Percentiles rank a stretch among this genome's conserved stretches.
Conservation (phyloP, 2,113 vertebrate genomes). For the Mesitornis unicolor region DNA sequence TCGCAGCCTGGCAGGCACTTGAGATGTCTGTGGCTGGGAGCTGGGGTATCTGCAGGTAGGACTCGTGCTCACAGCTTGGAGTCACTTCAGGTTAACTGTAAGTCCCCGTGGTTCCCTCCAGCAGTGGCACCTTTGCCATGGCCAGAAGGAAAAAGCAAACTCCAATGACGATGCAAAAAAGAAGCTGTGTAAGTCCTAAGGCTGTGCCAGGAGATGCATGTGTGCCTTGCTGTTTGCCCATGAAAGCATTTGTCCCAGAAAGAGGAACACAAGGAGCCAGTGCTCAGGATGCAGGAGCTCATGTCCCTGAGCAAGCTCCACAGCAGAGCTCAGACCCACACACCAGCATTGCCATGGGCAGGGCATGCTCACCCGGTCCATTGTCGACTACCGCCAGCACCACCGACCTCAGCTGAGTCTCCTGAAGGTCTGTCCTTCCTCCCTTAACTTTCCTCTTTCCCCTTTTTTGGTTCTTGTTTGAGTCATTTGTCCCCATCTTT, state of each 20-base stretch:
- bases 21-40: background rate
- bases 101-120: background rate
- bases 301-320: background rate
- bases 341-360: background rate
- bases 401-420: background rate
- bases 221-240: background rate
- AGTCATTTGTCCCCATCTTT: slow-evolving; percentile 2
- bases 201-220: accelerated
- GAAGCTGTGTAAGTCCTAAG: background rate
- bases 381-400: background rate
- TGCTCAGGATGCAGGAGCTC: background rate
- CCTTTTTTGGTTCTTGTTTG: background rate
- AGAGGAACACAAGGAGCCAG: accelerated
- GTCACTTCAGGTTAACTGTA: background rate
- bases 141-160: background rate
- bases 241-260: accelerated
- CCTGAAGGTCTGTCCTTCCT: background rate
- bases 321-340: background rate
- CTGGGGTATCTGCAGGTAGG: background rate
- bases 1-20: background rate
- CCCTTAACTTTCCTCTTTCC: background rate
- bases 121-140: background rate
- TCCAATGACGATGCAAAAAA: background rate
- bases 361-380: accelerated
- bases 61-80: accelerated